Evolutionary conservation across 1,140 invertebrate species (phyloP), one percentile per base, ranked within the genome.

Genomic region (Psix sp.): DNA sequence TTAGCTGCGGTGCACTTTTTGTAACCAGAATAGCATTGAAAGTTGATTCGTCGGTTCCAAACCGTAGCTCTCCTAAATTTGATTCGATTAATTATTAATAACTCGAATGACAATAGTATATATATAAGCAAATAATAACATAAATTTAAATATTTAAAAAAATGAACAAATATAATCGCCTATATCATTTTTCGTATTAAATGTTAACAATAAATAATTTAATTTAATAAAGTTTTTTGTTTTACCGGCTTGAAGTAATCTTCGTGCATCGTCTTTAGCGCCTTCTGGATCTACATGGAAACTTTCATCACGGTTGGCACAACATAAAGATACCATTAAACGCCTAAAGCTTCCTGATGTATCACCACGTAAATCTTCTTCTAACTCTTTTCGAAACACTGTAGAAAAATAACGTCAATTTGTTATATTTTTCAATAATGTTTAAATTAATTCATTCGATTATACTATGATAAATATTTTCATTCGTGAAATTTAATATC

Each of bases 41-140:
- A 36, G 90, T 90, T 4, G 93, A 94, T 82, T 96, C 95, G 81
- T 96, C 95, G 1, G 95, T 97, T 57, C 95, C 95, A 36, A 94
- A 89, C 33, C 90, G 89, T 1, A 94, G 87, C 80, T 94, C 94
- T 70, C 94, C 92, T 92, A 78, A n/a, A n/a, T n/a, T n/a, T n/a
- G n/a, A n/a, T n/a, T n/a, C n/a, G n/a, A n/a, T n/a, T n/a, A n/a
- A n/a, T n/a, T n/a, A n/a, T n/a, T n/a, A n/a, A n/a, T n/a, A n/a
- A n/a, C n/a, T n/a, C n/a, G n/a, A n/a, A n/a, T n/a, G n/a, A n/a
- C n/a, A n/a, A n/a, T n/a, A n/a, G n/a, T n/a, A n/a, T n/a, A n/a
- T n/a, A n/a, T n/a, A n/a, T n/a, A n/a, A n/a, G n/a, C n/a, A n/a
- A n/a, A n/a, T n/a, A n/a, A n/a, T n/a, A n/a, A n/a, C n/a, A n/a